Percentiles rank a stretch among this genome's conserved stretches.
These are phyloP conservation scores for Conger conger DNA, from an alignment of 2,113 vertebrate genomes.

Conservation along the genomic window DNA sequence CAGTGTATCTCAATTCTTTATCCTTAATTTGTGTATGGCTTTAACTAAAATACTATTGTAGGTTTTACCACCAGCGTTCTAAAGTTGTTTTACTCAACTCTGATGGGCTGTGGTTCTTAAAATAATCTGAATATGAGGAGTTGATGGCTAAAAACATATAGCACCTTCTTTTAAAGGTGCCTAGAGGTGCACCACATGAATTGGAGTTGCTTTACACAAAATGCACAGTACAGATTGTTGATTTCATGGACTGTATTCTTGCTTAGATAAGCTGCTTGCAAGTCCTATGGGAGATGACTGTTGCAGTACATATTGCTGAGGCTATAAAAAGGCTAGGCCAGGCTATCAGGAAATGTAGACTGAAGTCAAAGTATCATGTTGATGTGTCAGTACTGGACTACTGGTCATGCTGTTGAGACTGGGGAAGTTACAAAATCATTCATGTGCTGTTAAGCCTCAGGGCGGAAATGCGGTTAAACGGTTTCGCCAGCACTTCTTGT, in stretches of 20 bases:
- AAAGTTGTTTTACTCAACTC: neutral
- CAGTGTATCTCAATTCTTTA: too few species aligned
- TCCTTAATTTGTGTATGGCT: neutral
- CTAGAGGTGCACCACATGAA: neutral
- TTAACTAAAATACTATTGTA: neutral
- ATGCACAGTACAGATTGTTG: neutral
- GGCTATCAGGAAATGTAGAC: neutral
- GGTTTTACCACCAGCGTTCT: neutral
- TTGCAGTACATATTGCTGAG: neutral
- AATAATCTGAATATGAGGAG: neutral
- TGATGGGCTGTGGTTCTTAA: neutral
- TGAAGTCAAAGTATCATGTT: neutral
- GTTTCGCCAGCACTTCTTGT: neutral
- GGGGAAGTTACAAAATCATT: neutral
- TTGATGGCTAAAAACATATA: neutral
- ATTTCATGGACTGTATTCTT: neutral
- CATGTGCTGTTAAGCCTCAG: neutral
- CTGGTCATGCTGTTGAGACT: neutral
- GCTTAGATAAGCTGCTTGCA: neutral
- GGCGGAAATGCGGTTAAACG: slow-evolving; percentile 3
- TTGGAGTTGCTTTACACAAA: neutral
- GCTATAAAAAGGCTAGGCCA: neutral
- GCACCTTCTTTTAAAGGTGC: neutral
- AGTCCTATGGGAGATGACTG: neutral
- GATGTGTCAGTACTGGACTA: neutral